A percentile compares a stretch with the other conserved stretches of the same genome.
These are phyloP conservation scores for Phorcus lineatus DNA, from an alignment of 2,888 invertebrate genomes.

Conservation along the genomic window DNA sequence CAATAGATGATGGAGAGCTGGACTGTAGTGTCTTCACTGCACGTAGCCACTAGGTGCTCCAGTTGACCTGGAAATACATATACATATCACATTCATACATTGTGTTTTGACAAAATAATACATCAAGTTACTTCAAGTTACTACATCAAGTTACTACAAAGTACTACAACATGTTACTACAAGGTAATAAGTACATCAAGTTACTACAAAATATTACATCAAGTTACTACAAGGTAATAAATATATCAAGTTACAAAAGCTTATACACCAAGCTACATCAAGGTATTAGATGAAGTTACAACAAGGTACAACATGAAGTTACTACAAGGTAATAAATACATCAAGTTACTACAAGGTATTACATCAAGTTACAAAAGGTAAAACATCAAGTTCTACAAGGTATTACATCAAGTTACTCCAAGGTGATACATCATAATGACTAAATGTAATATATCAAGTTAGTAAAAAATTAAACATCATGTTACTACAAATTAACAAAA, in stretches of 20 bases:
- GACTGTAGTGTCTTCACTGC: constrained; percentile 63
- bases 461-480: background rate
- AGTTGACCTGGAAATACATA: constrained; percentile 20
- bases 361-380: background rate
- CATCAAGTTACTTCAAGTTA: too few species aligned
- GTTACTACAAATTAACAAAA: background rate
- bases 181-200: background rate
- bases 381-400: background rate
- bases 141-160: too few species aligned
- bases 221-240: background rate
- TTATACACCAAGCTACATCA: too few species aligned
- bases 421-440: too few species aligned
- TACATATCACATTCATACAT: background rate
- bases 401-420: background rate
- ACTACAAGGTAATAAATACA: background rate
- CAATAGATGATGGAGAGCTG: constrained; percentile 45
- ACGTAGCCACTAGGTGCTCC: constrained; percentile 47
- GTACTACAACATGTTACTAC: background rate
- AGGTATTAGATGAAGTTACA: too few species aligned
- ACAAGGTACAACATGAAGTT: background rate
- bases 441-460: background rate
- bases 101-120: too few species aligned
- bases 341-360: background rate
- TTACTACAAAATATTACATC: background rate
- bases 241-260: background rate